These are phyloP conservation scores for Takifugu bimaculatus DNA, from an alignment of 2,113 vertebrate genomes.

Conservation along the genomic window DNA sequence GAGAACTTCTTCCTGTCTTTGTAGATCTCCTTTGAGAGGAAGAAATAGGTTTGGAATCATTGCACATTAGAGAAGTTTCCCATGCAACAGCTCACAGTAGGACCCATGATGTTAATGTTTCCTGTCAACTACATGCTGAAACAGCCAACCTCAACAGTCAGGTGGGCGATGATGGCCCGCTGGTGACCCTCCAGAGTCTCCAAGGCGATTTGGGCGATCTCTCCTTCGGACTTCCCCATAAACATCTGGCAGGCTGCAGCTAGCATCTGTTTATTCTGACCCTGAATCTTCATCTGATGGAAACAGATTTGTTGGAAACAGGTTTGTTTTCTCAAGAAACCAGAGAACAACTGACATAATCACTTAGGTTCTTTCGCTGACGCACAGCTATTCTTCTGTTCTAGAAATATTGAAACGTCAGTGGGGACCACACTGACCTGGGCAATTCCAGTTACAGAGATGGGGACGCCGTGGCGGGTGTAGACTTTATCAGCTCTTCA, in stretches of 20 bases:
- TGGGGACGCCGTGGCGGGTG: constrained; percentile 87
- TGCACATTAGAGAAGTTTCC: background rate
- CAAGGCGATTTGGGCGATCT: constrained; percentile 89
- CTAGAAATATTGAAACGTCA: no score
- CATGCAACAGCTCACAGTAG: background rate
- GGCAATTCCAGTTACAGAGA: constrained; percentile 92
- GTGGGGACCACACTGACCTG: constrained; percentile 72
- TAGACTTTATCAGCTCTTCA: constrained; percentile 93
- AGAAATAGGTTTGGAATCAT: background rate
- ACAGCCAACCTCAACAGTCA: constrained; percentile 86
- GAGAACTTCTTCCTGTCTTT: constrained; percentile 95
- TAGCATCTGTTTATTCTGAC: constrained; percentile 95
- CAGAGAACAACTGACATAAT: no score
- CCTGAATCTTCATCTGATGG: constrained; percentile 91
- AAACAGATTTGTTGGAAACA: background rate
- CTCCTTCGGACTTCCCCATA: constrained; percentile 86
- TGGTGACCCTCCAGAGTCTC: constrained; percentile 93
- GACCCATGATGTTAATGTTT: background rate
- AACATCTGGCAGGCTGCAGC: constrained; percentile 95
- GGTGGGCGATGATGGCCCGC: constrained; percentile 91
- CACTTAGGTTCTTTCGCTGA: no score
- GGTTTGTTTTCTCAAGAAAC: no score
- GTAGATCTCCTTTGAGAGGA: constrained; percentile 84
- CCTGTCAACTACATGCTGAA: no score
- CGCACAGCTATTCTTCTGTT: no score